phyloP scores from a whole-genome alignment of 2,888 invertebrate species.

The Phania funesta region DNA sequence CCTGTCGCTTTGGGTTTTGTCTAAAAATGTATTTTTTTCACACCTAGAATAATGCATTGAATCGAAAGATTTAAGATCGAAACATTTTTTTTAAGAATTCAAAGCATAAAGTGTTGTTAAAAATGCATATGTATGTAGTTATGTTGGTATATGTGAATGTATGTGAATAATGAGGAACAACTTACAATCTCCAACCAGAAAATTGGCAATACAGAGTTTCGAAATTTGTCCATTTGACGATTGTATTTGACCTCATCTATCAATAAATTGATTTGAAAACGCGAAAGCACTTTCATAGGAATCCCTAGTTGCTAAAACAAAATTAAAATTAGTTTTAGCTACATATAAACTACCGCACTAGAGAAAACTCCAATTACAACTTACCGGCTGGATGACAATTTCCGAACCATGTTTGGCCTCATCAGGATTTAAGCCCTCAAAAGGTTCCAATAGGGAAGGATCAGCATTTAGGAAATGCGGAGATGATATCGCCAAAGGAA shows the following conservation, averaged over 20 bases:
- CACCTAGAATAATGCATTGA: too few relatives aligned
- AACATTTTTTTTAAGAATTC: too few relatives aligned
- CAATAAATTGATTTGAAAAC: conserved; percentile 87
- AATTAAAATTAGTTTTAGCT: neutral
- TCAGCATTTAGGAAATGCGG: conserved; percentile 87
- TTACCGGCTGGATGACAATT: conserved; percentile 87
- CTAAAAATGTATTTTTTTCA: too few relatives aligned
- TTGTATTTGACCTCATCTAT: conserved; percentile 84
- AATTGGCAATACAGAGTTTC: conserved; percentile 85
- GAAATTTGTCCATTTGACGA: conserved; percentile 83
- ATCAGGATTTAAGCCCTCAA: conserved; percentile 85
- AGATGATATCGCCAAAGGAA: conserved; percentile 88
- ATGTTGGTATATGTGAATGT: too few relatives aligned
- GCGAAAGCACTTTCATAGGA: conserved; percentile 84
- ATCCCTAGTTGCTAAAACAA: conserved; percentile 84
- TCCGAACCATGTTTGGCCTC: conserved; percentile 81
- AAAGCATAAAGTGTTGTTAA: too few relatives aligned
- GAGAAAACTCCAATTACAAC: too few relatives aligned
- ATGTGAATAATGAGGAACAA: conserved; percentile 39
- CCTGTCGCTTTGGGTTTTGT: too few relatives aligned
- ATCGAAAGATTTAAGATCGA: too few relatives aligned
- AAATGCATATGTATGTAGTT: too few relatives aligned
- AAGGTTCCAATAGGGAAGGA: conserved; percentile 82
- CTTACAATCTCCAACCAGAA: conserved; percentile 87
- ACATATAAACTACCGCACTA: neutral